Evolutionary conservation across 2,888 invertebrate genomes (phyloP), one percentile per base, ranked within the genome.

Genomic region (Eurytoma adleriae): DNA sequence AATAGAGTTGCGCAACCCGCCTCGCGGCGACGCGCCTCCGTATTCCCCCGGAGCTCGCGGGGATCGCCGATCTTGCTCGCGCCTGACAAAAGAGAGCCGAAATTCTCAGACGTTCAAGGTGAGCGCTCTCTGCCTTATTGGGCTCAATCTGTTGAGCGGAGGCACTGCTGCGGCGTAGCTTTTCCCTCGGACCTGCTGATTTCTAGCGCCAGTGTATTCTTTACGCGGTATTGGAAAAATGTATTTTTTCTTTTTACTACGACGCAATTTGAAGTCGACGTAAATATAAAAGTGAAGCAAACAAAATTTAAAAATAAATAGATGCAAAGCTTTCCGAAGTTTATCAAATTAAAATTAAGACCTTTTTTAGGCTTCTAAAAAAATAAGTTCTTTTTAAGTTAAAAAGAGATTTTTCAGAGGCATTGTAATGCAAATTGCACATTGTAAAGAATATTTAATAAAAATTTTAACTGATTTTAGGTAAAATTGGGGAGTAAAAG

Each of bases 31-130:
- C 50, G 13, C 30, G 40, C 62, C 13, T 5, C 52, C 16, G 1
- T n/a, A n/a, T 24, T 20, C 27, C 50, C 18, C 48, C 18, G 40
- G 14, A 20, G 61, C n/a, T 62, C 16, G 56, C 24, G 20, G 66
- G 61, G 50, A 78, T 40, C 16, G 10, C 18, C 18, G 40, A 61
- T 59, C 68, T 67, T 52, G 12, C 57, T 56, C 1, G 69, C 18
- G n/a, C 20, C 52, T 24, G 30, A 61, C 24, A 27, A 50, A 52
- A 13, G 16, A 30, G 54, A 66, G 24, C 20, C 24, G 30, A 69
- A 61, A 78, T 72, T 73, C 52, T 4, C 68, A 68, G 73, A 72
- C 59, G 57, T 66, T 78, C 78, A 78, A 73, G 78, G 61, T 78
- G 52, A 78, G 59, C 16, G 24, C 2, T 18, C 64, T 64, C 48